Percentiles rank a stretch among this genome's conserved stretches.
These are phyloP conservation scores for Eristalis pertinax DNA, from an alignment of 2,888 invertebrate genomes.

Conservation along the genomic window DNA sequence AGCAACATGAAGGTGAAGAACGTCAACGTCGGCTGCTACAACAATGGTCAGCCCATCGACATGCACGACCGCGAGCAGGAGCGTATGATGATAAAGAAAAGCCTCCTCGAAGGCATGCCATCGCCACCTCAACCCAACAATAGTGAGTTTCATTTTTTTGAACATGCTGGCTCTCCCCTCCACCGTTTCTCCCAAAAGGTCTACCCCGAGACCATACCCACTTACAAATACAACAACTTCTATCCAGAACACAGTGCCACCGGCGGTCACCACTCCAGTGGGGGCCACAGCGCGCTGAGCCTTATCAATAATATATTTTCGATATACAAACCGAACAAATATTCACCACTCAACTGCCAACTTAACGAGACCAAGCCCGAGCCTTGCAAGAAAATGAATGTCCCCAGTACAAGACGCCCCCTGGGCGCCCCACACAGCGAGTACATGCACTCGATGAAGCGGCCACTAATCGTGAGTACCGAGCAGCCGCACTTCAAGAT, in stretches of 20 bases:
- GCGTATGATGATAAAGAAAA: conserved; percentile 80
- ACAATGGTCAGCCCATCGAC: conserved; percentile 80
- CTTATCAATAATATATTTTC: conserved; percentile 81
- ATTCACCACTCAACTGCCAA: conserved; percentile 81
- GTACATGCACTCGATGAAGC: conserved; percentile 82
- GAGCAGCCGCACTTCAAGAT: conserved; percentile 82
- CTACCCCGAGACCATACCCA: conserved; percentile 79
- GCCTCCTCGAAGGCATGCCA: conserved; percentile 80
- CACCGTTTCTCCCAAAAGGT: conserved; percentile 78
- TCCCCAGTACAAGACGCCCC: conserved; percentile 80
- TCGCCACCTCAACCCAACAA: conserved; percentile 78
- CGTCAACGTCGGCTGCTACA: conserved; percentile 80
- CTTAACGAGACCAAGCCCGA: conserved; percentile 80
- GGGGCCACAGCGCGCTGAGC: conserved; percentile 80
- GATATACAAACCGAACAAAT: conserved; percentile 81
- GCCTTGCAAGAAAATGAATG: conserved; percentile 81
- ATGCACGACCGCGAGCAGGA: conserved; percentile 80
- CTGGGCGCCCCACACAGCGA: conserved; percentile 79
- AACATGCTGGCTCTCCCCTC: conserved; percentile 78
- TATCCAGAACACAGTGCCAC: conserved; percentile 78
- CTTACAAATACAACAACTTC: conserved; percentile 81
- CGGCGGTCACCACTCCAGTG: conserved; percentile 76
- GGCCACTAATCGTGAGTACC: conserved; percentile 83
- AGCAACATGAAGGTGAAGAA: conserved; percentile 80
- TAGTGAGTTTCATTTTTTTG: conserved; percentile 79